Evolutionary conservation across 2,113 vertebrate genomes (phyloP).

Genomic region (Ondatra zibethicus): DNA sequence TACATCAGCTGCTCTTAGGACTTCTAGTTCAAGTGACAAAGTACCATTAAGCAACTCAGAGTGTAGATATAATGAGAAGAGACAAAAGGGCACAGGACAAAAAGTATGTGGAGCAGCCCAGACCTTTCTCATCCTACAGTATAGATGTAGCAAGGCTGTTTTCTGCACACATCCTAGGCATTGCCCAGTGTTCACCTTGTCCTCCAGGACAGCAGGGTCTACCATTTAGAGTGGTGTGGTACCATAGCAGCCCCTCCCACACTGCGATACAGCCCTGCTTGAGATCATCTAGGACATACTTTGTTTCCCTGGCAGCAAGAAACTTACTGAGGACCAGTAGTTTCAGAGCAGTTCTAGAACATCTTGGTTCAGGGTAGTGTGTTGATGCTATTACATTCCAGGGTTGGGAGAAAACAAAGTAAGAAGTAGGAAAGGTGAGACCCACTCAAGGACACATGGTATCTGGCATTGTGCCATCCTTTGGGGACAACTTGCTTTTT

Average conservation of each 20-base stretch:
- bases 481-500: not conserved
- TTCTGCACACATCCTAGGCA: fast-evolving
- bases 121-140: not conserved
- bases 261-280: not conserved
- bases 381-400: not conserved
- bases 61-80: not conserved
- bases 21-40: not conserved
- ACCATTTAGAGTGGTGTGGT: not conserved
- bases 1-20: not conserved
- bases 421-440: not conserved
- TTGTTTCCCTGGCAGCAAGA: not conserved
- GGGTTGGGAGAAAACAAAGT: not conserved
- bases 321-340: not conserved
- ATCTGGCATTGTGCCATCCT: not conserved
- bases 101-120: fast-evolving
- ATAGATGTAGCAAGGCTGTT: not conserved
- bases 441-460: not conserved
- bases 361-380: fast-evolving
- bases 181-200: fast-evolving
- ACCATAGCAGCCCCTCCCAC: not conserved
- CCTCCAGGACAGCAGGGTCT: no score
- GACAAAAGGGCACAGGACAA: not conserved
- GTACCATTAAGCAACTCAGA: fast-evolving
- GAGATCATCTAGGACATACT: fast-evolving
- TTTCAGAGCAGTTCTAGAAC: not conserved